These are phyloP conservation scores for Hemicrepidius hirtus DNA, from an alignment of 2,888 invertebrate genomes.

Conservation along the genomic window DNA sequence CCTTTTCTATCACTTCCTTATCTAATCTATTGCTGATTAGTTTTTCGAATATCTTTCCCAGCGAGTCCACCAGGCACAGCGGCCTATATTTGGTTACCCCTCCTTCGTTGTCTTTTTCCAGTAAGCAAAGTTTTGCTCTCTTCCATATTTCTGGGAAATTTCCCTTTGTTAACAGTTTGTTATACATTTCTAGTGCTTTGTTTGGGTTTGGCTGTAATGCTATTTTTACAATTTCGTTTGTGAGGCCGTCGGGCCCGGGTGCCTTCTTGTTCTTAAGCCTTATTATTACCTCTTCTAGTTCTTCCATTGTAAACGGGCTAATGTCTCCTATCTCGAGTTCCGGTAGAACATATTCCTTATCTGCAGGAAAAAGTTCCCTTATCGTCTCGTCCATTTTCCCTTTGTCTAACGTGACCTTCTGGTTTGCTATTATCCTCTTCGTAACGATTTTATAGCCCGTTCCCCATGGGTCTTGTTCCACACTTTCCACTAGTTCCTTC, in stretches of 20 bases:
- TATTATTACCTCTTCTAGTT: constrained; percentile 1
- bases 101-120: not conserved
- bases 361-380: not conserved
- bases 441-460: not conserved
- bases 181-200: not conserved
- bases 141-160: not conserved
- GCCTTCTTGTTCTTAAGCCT: constrained; percentile 3
- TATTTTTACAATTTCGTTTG: not conserved
- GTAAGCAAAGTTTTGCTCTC: not conserved
- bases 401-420: not conserved
- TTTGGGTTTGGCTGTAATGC: not conserved
- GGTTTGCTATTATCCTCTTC: not conserved
- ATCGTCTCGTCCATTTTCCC: not conserved
- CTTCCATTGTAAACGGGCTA: not conserved
- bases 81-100: not conserved
- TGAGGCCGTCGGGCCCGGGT: not conserved
- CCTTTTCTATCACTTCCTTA: not conserved
- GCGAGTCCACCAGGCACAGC: not conserved
- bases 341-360: too few relatives aligned
- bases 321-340: not conserved
- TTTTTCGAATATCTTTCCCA: constrained; percentile 1
- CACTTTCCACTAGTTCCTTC: too few relatives aligned
- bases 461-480: not conserved
- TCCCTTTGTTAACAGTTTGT: not conserved
- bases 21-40: not conserved